A percentile compares a stretch with the other conserved stretches of the same genome.
Conservation (phyloP, 2,113 vertebrate genomes). For the Ursus arctos region DNA sequence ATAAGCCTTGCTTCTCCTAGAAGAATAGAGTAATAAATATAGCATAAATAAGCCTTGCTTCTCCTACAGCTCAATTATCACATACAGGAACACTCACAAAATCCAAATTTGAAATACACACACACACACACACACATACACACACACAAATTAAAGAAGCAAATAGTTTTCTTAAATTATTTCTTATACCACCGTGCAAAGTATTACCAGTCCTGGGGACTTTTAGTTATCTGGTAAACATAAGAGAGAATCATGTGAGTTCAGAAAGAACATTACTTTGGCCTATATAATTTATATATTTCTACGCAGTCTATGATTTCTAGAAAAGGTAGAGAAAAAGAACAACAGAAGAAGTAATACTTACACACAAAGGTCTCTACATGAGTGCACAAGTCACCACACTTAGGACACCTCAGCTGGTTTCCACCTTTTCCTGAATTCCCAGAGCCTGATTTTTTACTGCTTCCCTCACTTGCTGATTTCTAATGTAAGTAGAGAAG, state of each 20-base stretch:
- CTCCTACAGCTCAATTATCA: not conserved
- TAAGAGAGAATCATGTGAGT: not conserved
- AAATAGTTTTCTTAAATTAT: slow-evolving; percentile 45
- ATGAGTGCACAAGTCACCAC: slow-evolving; percentile 97
- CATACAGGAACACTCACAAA: slow-evolving; percentile 16
- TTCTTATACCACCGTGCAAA: slow-evolving; percentile 11
- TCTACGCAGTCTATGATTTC: not conserved
- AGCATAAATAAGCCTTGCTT: not conserved
- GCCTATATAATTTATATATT: not conserved
- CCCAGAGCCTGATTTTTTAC: slow-evolving; percentile 93
- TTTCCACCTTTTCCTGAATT: slow-evolving; percentile 96
- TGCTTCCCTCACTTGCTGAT: slow-evolving; percentile 89
- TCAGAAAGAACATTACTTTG: slow-evolving; percentile 11
- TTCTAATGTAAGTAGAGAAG: slow-evolving; percentile 88
- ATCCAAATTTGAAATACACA: slow-evolving; percentile 52
- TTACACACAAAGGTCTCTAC: slow-evolving; percentile 99
- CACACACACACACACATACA: not conserved
- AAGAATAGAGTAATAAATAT: too few species aligned
- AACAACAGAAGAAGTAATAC: slow-evolving; percentile 81
- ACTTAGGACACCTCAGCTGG: slow-evolving; percentile 97
- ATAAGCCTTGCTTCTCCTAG: slow-evolving; percentile 6
- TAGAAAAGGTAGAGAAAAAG: slow-evolving; percentile 8
- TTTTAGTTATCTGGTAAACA: slow-evolving; percentile 53
- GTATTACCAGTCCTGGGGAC: not conserved
- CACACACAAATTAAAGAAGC: slow-evolving; percentile 4